phyloP scores from a whole-genome alignment of 1,140 invertebrate species.

The Habropoda laboriosa region DNA sequence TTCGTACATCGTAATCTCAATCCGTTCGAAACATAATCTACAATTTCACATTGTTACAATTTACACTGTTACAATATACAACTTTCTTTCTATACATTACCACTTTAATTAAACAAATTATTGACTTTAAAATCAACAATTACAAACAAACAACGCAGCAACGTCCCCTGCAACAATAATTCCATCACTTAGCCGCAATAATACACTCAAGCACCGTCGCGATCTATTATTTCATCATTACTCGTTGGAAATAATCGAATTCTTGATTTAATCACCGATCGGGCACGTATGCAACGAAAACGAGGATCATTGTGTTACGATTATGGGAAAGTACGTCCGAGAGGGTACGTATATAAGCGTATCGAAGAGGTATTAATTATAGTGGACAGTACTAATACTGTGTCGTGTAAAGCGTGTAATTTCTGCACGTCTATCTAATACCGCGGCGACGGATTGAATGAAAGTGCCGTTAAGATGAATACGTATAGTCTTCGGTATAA shows the following conservation, averaged over 20 bases:
- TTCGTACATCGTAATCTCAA: no score
- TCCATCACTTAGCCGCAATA: no score
- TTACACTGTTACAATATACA: no score
- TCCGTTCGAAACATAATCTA: no score
- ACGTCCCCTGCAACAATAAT: no score
- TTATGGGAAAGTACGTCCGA: slow-evolving; percentile 24
- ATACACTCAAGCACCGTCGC: not conserved
- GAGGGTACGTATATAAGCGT: slow-evolving; percentile 28
- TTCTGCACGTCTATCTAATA: slow-evolving; percentile 62
- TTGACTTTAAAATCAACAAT: no score
- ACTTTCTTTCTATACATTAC: no score
- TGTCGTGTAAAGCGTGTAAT: slow-evolving; percentile 63
- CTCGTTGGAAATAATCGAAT: not conserved
- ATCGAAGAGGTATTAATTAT: slow-evolving; percentile 60
- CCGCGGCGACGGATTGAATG: slow-evolving; percentile 60
- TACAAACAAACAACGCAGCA: no score
- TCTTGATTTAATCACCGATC: not conserved
- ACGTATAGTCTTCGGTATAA: slow-evolving; percentile 64
- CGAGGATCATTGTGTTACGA: slow-evolving; percentile 9
- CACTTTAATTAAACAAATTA: no score
- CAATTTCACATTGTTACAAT: no score
- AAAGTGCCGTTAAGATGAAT: slow-evolving; percentile 69
- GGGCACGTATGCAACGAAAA: not conserved
- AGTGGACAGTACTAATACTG: slow-evolving; percentile 61
- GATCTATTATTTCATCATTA: not conserved